A percentile compares a stretch with the other conserved stretches of the same genome.
These are phyloP conservation scores for Tragelaphus scriptus DNA, from an alignment of 2,113 vertebrate species.

Conservation along the genomic window DNA sequence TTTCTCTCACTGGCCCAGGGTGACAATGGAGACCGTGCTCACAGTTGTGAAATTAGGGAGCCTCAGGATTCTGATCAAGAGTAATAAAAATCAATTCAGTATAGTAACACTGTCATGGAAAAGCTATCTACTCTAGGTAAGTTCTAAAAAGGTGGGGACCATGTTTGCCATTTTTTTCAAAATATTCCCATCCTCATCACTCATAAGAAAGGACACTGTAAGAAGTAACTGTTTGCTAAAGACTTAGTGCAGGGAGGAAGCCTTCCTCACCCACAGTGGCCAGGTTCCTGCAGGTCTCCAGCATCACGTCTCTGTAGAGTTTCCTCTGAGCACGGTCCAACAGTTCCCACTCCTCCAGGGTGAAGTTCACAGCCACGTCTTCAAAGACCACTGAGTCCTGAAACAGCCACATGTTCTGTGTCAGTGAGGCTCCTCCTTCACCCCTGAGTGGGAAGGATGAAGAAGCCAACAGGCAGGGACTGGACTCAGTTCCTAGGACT, in stretches of 20 bases:
- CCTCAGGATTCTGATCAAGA: not conserved
- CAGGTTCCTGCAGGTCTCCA: conserved; percentile 33
- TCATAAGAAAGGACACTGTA: not conserved
- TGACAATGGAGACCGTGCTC: not conserved
- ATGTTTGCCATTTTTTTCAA: not conserved
- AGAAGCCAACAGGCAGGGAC: not conserved
- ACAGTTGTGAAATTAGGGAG: not conserved
- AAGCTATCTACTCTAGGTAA: not conserved
- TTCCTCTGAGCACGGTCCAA: not conserved
- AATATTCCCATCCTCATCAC: not conserved
- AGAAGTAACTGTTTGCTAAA: not conserved
- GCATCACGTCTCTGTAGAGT: conserved; percentile 22
- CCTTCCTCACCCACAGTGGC: not conserved
- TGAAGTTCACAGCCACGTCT: conserved; percentile 29
- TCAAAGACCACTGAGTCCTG: not conserved
- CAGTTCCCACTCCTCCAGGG: conserved; percentile 12
- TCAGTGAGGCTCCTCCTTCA: not conserved
- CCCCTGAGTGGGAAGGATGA: not conserved
- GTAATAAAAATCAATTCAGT: not conserved
- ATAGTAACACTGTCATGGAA: not conserved
- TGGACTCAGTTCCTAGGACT: not conserved
- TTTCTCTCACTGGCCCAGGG: not conserved
- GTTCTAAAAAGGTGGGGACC: not conserved
- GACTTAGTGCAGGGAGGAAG: not conserved
- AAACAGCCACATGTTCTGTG: not conserved